Evolutionary conservation across 2,888 invertebrate species (phyloP).

Genomic region (Drosophila kuntzei): DNA sequence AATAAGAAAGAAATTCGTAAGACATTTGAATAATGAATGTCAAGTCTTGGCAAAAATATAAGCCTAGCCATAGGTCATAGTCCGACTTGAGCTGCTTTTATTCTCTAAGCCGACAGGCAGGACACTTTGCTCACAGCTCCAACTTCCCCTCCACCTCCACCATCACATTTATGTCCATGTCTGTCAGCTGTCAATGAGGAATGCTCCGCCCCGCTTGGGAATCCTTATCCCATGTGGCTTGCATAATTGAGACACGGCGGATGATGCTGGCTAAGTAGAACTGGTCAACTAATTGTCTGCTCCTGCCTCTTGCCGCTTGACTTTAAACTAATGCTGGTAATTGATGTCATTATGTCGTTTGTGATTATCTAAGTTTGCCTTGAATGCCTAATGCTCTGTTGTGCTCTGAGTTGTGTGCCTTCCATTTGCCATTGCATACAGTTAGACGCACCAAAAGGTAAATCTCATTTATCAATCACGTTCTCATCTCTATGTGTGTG

Average conservation of each 20-base stretch:
- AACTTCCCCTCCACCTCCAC: not conserved
- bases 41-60: conserved; percentile 55
- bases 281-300: conserved; percentile 43
- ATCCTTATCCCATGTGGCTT: conserved; percentile 33
- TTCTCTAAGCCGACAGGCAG: conserved; percentile 27
- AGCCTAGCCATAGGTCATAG: conserved; percentile 42
- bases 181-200: conserved; percentile 27
- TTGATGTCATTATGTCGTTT: conserved; percentile 73
- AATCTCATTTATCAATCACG: conserved; percentile 74
- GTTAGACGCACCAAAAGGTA: conserved; percentile 60
- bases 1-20: conserved; percentile 36
- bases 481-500: not conserved
- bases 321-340: conserved; percentile 73
- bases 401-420: not conserved
- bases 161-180: conserved; percentile 5
- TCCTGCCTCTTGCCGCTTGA: conserved; percentile 42
- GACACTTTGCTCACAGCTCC: not conserved
- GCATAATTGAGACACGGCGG: conserved; percentile 40
- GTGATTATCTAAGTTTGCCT: conserved; percentile 56
- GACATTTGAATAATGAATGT: conserved; percentile 66
- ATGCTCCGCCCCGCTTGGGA: not conserved
- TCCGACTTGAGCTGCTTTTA: conserved; percentile 37
- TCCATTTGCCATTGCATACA: conserved; percentile 53
- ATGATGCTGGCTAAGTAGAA: conserved; percentile 25
- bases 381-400: conserved; percentile 26